A percentile compares a stretch with the other conserved stretches of the same genome.
Conservation (phyloP, 1,140 invertebrate genomes). For the Metopolophium dirhodum region DNA sequence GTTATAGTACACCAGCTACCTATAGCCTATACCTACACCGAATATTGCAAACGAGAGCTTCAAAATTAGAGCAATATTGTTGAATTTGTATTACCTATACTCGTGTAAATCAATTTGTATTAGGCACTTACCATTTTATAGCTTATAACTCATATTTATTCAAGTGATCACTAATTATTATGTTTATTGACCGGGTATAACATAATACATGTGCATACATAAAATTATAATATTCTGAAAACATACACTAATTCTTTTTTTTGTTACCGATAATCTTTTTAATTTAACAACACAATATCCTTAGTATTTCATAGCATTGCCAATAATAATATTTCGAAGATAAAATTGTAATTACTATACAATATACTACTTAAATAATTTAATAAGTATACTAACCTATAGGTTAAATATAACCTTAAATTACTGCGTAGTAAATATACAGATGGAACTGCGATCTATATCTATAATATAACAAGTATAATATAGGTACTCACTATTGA, state of each 20-base stretch:
- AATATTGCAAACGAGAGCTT: neutral
- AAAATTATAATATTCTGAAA: neutral
- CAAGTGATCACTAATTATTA: neutral
- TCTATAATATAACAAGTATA: no score
- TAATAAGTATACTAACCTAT: no score
- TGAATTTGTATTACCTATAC: neutral
- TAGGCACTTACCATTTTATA: neutral
- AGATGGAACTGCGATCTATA: neutral
- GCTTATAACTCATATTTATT: neutral
- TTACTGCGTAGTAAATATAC: neutral
- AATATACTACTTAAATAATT: neutral
- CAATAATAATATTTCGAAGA: neutral
- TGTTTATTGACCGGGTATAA: neutral
- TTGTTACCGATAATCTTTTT: neutral
- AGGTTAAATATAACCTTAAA: neutral
- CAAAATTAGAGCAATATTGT: slow-evolving; percentile 4
- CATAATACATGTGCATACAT: neutral
- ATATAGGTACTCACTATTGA: no score
- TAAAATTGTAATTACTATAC: neutral
- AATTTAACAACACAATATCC: neutral
- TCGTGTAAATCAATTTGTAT: neutral
- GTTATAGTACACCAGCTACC: neutral
- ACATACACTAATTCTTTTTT: neutral
- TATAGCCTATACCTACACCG: neutral
- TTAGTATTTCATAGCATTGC: neutral